Conservation (phyloP, 2,888 invertebrate genomes). For the Sinohyriopsis cumingii region DNA sequence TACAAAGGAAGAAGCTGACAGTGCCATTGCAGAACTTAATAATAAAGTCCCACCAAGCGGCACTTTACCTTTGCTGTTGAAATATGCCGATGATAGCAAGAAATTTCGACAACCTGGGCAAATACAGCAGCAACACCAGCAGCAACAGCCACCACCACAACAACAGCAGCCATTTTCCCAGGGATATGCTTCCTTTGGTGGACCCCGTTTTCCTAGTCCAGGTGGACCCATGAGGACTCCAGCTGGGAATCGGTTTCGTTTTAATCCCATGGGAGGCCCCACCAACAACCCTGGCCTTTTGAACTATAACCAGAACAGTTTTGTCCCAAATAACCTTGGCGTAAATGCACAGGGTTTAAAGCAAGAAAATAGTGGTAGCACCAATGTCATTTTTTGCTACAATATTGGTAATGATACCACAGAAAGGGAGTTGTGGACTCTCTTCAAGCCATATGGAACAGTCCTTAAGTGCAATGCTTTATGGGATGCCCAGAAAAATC, state of each 20-base stretch:
- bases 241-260: conserved; percentile 40
- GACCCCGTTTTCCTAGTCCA: conserved; percentile 31
- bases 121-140: conserved; percentile 9
- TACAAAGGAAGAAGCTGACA: conserved; percentile 90
- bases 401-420: conserved; percentile 71
- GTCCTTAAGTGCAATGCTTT: conserved; percentile 72
- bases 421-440: conserved; percentile 69
- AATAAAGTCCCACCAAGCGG: conserved; percentile 86
- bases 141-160: conserved; percentile 15
- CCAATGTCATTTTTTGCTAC: conserved; percentile 67
- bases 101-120: conserved; percentile 39
- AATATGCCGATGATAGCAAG: conserved; percentile 86
- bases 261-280: conserved; percentile 40
- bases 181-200: conserved; percentile 11
- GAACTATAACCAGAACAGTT: neutral
- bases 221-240: conserved; percentile 47
- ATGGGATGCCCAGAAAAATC: conserved; percentile 64
- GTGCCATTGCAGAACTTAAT: conserved; percentile 88
- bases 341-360: neutral
- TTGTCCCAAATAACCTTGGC: neutral
- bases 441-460: conserved; percentile 71
- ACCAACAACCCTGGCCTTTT: conserved; percentile 8
- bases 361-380: conserved; percentile 1
- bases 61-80: conserved; percentile 87
- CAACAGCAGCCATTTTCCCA: conserved; percentile 1